Conservation (phyloP, 2,888 invertebrate species). For the Heliconius erato region DNA sequence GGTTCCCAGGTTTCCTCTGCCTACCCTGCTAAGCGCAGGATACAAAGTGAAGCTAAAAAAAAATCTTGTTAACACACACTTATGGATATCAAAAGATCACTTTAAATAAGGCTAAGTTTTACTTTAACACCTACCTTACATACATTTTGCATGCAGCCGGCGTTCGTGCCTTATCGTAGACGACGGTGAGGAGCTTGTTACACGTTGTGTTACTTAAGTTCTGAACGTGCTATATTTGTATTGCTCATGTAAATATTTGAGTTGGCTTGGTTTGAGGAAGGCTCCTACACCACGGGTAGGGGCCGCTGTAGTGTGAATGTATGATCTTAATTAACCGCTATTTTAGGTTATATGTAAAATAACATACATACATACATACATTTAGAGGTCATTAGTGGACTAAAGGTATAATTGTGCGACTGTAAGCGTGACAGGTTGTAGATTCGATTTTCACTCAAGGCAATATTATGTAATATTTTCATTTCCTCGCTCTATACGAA, state of each 20-base stretch:
- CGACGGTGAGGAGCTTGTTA: conserved; percentile 19
- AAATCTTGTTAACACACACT: conserved; percentile 1
- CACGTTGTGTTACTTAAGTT: conserved; percentile 21
- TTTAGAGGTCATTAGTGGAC: neutral
- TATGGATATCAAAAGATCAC: neutral
- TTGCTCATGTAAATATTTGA: conserved; percentile 19
- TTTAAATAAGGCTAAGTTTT: conserved; percentile 11
- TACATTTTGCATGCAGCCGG: conserved; percentile 14
- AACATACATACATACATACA: neutral
- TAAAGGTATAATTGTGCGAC: neutral
- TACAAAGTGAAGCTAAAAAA: neutral
- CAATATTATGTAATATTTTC: neutral
- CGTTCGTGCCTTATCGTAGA: conserved; percentile 21
- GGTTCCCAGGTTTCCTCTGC: too few relatives aligned
- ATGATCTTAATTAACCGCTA: neutral
- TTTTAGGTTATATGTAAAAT: neutral
- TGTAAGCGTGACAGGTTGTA: neutral
- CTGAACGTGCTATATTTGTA: conserved; percentile 17
- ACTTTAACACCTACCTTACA: neutral
- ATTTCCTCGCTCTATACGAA: too few relatives aligned
- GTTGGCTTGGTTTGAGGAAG: neutral
- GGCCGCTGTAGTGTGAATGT: neutral
- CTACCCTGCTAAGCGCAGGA: neutral
- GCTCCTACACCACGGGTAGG: neutral
- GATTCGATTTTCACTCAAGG: neutral